Percentiles rank a stretch among this genome's conserved stretches.
Conservation (phyloP, 2,888 invertebrate genomes). For the Rhingia rostrata region DNA sequence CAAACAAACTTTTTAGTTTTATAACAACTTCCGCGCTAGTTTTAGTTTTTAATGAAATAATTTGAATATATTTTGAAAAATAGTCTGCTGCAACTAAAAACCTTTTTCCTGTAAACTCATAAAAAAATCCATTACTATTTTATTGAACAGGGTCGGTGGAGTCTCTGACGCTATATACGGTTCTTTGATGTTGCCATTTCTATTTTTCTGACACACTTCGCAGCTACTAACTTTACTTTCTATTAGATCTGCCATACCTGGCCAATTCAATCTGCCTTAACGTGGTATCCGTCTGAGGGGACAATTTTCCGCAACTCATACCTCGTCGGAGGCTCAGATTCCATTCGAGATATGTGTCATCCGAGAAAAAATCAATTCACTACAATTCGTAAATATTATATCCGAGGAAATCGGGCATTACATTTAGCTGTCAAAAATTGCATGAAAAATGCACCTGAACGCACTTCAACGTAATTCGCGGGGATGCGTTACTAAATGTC, state of each 20-base stretch:
- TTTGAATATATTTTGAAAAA: conserved; percentile 72
- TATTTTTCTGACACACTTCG: conserved; percentile 49
- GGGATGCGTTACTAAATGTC: too few species aligned
- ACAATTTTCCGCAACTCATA: too few species aligned
- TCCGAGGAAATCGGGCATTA: too few species aligned
- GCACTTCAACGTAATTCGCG: too few species aligned
- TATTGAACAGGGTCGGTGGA: conserved; percentile 73
- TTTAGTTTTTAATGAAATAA: conserved; percentile 65
- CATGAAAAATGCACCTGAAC: too few species aligned
- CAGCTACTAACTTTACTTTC: conserved; percentile 68
- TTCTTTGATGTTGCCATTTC: conserved; percentile 58
- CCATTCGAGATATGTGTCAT: too few species aligned
- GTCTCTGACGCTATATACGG: conserved; percentile 54
- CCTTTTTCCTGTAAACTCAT: conserved; percentile 64
- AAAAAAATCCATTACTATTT: conserved; percentile 77
- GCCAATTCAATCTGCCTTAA: conserved; percentile 77
- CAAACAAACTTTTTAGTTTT: conserved; percentile 54
- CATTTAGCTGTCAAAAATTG: too few species aligned
- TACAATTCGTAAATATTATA: too few species aligned
- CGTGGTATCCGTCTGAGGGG: too few species aligned
- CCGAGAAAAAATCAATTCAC: too few species aligned
- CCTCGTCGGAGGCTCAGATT: too few species aligned
- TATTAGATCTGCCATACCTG: conserved; percentile 70
- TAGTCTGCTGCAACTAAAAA: conserved; percentile 63
- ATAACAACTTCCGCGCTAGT: conserved; percentile 54